A percentile compares a stretch with the other conserved stretches of the same genome.
Conservation (phyloP, 2,888 invertebrate genomes). For the Linnaemya tessellans region DNA sequence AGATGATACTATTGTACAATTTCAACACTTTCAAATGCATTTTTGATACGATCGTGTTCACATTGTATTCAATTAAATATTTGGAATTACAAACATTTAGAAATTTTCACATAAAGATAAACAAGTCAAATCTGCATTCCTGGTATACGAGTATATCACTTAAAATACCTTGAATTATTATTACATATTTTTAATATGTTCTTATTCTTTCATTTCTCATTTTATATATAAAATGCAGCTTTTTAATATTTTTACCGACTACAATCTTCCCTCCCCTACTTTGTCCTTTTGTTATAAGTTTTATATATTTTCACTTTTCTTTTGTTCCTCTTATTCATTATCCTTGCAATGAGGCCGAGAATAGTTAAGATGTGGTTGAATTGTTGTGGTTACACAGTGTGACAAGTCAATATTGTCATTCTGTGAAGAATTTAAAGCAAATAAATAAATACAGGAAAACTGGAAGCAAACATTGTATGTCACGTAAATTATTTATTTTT, state of each 20-base stretch:
- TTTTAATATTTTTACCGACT: conserved; percentile 1
- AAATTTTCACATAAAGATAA: background rate
- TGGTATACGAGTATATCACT: conserved; percentile 22
- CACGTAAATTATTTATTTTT: no score
- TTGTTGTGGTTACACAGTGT: background rate
- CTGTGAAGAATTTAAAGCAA: no score
- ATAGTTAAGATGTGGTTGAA: conserved; percentile 40
- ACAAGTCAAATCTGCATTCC: background rate
- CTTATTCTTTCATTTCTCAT: conserved; percentile 59
- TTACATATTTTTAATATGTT: conserved; percentile 60
- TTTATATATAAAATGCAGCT: conserved; percentile 48
- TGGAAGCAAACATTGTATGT: no score
- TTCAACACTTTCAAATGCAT: no score
- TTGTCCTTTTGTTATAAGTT: conserved; percentile 21
- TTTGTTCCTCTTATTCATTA: conserved; percentile 62
- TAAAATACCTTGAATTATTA: conserved; percentile 31
- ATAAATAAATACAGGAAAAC: no score
- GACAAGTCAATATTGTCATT: no score
- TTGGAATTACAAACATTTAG: background rate
- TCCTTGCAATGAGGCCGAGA: conserved; percentile 65
- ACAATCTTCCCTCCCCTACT: background rate
- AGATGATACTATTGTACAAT: no score
- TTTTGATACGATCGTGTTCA: no score
- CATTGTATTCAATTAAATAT: background rate
- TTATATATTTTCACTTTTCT: conserved; percentile 49